Evolutionary conservation across 2,888 invertebrate species (phyloP).

Genomic region (Spialia ferax): DNA sequence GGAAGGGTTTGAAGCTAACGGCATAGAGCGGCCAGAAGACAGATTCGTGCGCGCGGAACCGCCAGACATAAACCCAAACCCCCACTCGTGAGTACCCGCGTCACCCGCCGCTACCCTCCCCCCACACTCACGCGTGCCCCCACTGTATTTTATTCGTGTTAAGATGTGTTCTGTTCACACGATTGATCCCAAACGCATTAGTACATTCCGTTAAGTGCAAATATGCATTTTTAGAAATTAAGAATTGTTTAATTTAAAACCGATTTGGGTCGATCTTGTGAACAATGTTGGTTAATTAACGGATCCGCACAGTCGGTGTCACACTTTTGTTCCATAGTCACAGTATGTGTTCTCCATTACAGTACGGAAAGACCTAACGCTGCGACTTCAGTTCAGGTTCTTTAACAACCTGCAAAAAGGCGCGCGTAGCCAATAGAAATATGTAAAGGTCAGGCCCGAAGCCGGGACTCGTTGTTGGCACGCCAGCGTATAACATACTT

Average conservation of each 20-base stretch:
- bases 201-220: neutral
- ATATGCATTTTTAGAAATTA: neutral
- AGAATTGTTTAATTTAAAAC: neutral
- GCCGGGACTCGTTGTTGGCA: slow-evolving; percentile 71
- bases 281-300: slow-evolving; percentile 30
- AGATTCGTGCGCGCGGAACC: slow-evolving; percentile 66
- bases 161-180: slow-evolving; percentile 21
- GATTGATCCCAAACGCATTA: slow-evolving; percentile 2
- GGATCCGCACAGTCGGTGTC: slow-evolving; percentile 41
- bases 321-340: slow-evolving; percentile 60
- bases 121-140: slow-evolving; percentile 46
- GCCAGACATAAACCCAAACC: slow-evolving; percentile 77
- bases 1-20: too few relatives aligned
- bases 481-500: slow-evolving; percentile 78
- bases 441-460: slow-evolving; percentile 72
- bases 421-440: slow-evolving; percentile 92
- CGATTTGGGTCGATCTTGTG: slow-evolving; percentile 34
- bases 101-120: slow-evolving; percentile 55
- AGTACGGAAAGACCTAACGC: slow-evolving; percentile 98
- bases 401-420: slow-evolving; percentile 97
- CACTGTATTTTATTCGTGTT: slow-evolving; percentile 35
- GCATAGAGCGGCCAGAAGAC: slow-evolving; percentile 45
- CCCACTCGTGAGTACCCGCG: slow-evolving; percentile 85
- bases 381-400: slow-evolving; percentile 98
- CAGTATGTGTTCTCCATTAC: slow-evolving; percentile 87